A percentile compares a stretch with the other conserved stretches of the same genome.
Conservation (phyloP, 2,888 invertebrate genomes). For the Acrocyrtus sp. region DNA sequence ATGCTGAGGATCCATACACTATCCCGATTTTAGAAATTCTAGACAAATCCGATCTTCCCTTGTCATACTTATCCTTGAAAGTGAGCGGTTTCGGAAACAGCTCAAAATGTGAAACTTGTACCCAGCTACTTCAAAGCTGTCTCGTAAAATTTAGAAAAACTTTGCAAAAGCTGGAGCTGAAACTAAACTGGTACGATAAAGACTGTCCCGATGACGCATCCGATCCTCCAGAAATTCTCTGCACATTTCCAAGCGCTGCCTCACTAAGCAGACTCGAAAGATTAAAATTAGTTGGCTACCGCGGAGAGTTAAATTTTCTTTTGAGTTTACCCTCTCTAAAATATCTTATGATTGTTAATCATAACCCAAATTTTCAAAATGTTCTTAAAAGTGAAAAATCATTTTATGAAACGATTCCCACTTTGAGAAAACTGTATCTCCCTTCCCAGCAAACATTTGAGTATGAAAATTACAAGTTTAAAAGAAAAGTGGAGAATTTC, state of each 20-base stretch:
- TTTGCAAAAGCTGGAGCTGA: conserved; percentile 19
- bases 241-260: conserved; percentile 19
- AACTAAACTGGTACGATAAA: conserved; percentile 18
- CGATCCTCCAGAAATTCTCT: conserved; percentile 18
- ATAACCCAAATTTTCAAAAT: conserved; percentile 2
- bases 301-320: conserved; percentile 16
- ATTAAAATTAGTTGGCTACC: conserved; percentile 30
- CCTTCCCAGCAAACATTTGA: background rate
- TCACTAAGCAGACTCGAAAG: background rate
- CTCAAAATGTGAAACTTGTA: background rate
- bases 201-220: background rate
- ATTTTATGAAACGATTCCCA: conserved; percentile 12
- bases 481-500: conserved; percentile 15
- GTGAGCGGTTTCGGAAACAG: conserved; percentile 19
- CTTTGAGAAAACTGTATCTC: conserved; percentile 4
- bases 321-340: background rate
- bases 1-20: conserved; percentile 9
- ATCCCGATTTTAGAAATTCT: conserved; percentile 13
- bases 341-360: conserved; percentile 17
- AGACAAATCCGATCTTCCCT: background rate
- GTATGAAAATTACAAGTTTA: background rate
- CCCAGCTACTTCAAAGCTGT: conserved; percentile 10
- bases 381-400: conserved; percentile 1
- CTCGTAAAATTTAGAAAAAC: conserved; percentile 6
- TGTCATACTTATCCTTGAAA: conserved; percentile 18